phyloP scores from a whole-genome alignment of 2,113 vertebrate species.

The Hypanus sabinus region DNA sequence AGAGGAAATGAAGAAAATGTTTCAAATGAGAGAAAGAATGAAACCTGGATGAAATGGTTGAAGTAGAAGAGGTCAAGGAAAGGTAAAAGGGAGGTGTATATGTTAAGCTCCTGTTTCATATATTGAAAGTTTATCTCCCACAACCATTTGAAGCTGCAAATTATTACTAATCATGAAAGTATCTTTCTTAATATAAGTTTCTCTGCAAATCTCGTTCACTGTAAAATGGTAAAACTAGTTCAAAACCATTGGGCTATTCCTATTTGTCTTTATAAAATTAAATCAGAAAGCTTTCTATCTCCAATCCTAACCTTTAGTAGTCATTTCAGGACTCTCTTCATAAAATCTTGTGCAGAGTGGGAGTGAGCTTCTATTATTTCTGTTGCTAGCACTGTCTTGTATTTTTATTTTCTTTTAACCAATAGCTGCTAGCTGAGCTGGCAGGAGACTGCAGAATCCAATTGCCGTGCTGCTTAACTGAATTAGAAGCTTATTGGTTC shows the following conservation, averaged over 20 bases:
- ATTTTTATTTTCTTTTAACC: slow-evolving; percentile 4
- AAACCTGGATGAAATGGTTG: neutral
- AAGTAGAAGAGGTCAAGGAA: neutral
- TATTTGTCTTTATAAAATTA: neutral
- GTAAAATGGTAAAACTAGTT: neutral
- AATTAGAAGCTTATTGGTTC: slow-evolving; percentile 1
- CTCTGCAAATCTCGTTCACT: neutral
- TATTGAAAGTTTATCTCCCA: neutral
- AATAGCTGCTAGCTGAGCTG: neutral
- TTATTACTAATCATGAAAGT: neutral
- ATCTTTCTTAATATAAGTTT: neutral
- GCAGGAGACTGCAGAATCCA: neutral
- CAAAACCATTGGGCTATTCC: neutral
- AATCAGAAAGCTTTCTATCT: neutral
- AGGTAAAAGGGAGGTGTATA: neutral
- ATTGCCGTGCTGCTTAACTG: neutral
- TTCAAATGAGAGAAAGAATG: rapidly evolving
- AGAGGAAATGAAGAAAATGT: neutral
- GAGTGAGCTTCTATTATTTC: neutral
- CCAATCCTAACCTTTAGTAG: neutral
- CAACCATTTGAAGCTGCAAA: neutral
- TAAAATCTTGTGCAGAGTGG: neutral
- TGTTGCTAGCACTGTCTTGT: neutral
- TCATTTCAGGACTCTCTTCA: neutral
- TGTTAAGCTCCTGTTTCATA: too few species aligned